Evolutionary conservation across 2,113 vertebrate species (phyloP).

Genomic region (Apus apus): DNA sequence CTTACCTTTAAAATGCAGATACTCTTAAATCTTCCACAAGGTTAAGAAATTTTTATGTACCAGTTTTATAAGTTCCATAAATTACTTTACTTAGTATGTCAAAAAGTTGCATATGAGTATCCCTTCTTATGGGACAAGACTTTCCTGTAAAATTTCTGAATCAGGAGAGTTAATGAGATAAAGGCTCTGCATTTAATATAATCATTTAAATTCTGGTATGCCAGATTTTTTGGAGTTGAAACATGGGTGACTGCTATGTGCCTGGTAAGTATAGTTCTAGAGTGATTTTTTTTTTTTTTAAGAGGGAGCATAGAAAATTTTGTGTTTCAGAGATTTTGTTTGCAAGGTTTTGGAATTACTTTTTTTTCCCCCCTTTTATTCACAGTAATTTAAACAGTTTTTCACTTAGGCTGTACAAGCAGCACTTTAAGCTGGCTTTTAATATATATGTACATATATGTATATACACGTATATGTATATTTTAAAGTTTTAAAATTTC

Average conservation of each 20-base stretch:
- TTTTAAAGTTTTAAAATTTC: neutral
- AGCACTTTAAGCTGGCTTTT: neutral
- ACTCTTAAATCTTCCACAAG: neutral
- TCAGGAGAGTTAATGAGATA: neutral
- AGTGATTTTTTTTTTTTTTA: neutral
- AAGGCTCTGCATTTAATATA: neutral
- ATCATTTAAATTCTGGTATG: neutral
- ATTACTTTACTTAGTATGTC: neutral
- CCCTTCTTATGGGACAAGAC: neutral
- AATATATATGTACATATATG: neutral
- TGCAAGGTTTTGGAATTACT: neutral
- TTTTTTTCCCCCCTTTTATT: neutral
- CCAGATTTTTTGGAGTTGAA: neutral
- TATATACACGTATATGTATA: too few species aligned
- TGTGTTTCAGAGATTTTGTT: neutral
- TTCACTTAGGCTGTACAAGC: neutral
- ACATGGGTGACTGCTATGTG: neutral
- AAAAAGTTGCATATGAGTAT: neutral
- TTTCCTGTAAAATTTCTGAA: neutral
- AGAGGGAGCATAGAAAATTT: neutral
- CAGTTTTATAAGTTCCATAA: neutral
- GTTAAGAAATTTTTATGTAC: neutral
- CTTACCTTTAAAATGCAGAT: neutral
- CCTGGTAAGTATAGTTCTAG: neutral
- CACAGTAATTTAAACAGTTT: neutral